phyloP scores from a whole-genome alignment of 1,140 invertebrate species.

The Atta texana region DNA sequence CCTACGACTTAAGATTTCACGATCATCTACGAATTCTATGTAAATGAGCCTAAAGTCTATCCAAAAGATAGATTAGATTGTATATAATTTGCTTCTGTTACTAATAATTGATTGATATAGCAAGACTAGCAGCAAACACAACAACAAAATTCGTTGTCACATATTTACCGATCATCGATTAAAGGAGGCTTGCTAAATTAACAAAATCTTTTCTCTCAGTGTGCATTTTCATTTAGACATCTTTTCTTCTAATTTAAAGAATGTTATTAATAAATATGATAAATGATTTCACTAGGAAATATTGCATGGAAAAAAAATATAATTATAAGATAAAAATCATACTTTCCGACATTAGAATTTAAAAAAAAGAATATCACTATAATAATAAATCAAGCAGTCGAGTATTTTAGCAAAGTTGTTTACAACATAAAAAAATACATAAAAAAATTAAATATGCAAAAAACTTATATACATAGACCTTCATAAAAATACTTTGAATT shows the following conservation, averaged over 20 bases:
- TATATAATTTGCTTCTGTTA: too few species aligned
- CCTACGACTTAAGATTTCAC: too few species aligned
- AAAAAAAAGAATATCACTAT: slow-evolving; percentile 1
- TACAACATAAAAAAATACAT: slow-evolving; percentile 1
- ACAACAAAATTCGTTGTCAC: too few species aligned
- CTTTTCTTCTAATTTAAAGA: not conserved
- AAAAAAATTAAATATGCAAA: slow-evolving; percentile 17
- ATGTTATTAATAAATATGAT: not conserved
- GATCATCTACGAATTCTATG: too few species aligned
- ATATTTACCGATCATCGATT: too few species aligned
- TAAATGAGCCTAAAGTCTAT: too few species aligned
- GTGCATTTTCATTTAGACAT: not conserved
- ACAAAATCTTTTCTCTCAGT: too few species aligned
- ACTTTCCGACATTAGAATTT: not conserved
- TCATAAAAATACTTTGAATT: slow-evolving; percentile 21
- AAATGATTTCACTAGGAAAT: not conserved
- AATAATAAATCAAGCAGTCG: not conserved
- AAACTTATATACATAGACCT: not conserved
- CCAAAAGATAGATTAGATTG: too few species aligned
- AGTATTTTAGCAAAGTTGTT: not conserved
- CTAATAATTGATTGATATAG: too few species aligned
- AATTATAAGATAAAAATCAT: not conserved
- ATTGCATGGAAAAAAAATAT: not conserved
- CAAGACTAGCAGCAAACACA: too few species aligned
- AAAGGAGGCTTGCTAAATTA: too few species aligned